Evolutionary conservation across 2,888 invertebrate species (phyloP).

Genomic region (Nomada goodeniana): DNA sequence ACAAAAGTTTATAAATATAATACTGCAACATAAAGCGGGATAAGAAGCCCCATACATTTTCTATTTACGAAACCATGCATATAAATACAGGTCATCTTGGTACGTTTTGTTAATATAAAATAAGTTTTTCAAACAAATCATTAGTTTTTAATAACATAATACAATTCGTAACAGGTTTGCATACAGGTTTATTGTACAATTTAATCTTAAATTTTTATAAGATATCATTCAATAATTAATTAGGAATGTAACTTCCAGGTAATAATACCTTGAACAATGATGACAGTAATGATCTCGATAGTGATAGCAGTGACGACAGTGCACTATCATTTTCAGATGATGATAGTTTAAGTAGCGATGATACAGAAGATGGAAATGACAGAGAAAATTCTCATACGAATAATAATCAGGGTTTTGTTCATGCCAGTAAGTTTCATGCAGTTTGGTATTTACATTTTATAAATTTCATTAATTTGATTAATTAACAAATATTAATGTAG

Average conservation of each 20-base stretch:
- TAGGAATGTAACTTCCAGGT: slow-evolving; percentile 27
- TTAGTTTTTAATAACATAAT: background rate
- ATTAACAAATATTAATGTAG: background rate
- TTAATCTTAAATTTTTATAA: background rate
- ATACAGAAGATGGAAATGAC: slow-evolving; percentile 24
- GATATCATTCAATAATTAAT: background rate
- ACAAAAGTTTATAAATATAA: slow-evolving; percentile 2
- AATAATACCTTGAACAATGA: slow-evolving; percentile 2
- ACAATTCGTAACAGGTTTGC: background rate
- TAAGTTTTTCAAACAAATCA: background rate
- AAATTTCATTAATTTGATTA: background rate
- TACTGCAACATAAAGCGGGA: background rate
- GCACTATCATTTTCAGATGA: slow-evolving; percentile 1
- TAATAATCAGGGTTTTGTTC: slow-evolving; percentile 12
- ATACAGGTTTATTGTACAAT: background rate
- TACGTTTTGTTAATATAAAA: background rate
- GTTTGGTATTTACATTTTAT: background rate
- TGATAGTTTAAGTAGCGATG: slow-evolving; percentile 15
- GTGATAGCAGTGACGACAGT: slow-evolving; percentile 21
- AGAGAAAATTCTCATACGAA: slow-evolving; percentile 3
- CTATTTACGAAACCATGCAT: slow-evolving; percentile 26
- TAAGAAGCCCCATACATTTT: slow-evolving; percentile 2
- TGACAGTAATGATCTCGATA: slow-evolving; percentile 39
- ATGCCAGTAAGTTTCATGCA: slow-evolving; percentile 38
- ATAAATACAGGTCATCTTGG: slow-evolving; percentile 28